Conservation (phyloP, 2,888 invertebrate genomes). For the Sarcophaga caerulescens region DNA sequence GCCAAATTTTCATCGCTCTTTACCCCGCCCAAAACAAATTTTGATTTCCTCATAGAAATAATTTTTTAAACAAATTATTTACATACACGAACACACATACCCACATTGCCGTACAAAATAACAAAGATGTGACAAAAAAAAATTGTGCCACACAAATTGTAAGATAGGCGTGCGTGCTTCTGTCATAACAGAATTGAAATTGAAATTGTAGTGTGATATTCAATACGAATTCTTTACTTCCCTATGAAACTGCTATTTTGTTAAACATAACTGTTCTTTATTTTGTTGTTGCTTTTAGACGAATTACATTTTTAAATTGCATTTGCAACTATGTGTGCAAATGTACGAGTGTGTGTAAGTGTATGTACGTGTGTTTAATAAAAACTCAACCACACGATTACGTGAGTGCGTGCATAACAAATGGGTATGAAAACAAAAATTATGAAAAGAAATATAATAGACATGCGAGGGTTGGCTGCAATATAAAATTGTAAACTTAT, state of each 20-base stretch:
- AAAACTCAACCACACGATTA: conserved; percentile 36
- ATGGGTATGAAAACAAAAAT: conserved; percentile 14
- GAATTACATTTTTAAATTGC: neutral
- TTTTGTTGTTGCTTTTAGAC: too few species aligned
- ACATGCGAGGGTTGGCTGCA: too few species aligned
- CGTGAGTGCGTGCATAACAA: conserved; percentile 54
- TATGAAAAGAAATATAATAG: conserved; percentile 1
- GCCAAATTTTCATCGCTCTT: too few species aligned
- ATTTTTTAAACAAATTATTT: neutral
- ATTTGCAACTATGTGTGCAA: neutral
- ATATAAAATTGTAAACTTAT: too few species aligned
- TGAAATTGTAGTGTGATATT: too few species aligned
- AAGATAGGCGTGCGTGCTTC: too few species aligned
- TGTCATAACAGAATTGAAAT: too few species aligned
- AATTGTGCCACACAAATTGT: too few species aligned
- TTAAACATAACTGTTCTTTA: too few species aligned
- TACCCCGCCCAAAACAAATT: neutral
- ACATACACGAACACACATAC: neutral
- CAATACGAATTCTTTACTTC: too few species aligned
- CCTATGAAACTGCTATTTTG: too few species aligned
- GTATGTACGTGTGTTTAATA: neutral
- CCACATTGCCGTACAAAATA: neutral
- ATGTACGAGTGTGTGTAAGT: neutral
- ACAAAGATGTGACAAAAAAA: neutral
- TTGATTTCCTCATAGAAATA: neutral